A percentile compares a stretch with the other conserved stretches of the same genome.
These are phyloP conservation scores for Paedocypris micromegethes DNA, from an alignment of 2,797 vertebrate genomes.

Conservation along the genomic window DNA sequence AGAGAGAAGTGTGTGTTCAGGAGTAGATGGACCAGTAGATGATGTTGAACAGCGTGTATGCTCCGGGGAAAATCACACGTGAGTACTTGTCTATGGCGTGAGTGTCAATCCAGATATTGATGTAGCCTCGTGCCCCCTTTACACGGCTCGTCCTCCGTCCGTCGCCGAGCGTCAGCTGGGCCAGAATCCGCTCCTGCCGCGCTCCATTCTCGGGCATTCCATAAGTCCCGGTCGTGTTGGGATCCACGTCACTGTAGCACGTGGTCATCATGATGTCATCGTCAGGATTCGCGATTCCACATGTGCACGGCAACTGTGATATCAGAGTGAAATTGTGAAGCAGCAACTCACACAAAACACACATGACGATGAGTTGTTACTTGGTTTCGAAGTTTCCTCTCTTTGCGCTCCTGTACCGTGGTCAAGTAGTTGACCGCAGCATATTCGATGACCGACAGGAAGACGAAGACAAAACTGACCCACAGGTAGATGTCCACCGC, in stretches of 20 bases:
- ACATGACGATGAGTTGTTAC: constrained; percentile 55
- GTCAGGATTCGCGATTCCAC: constrained; percentile 82
- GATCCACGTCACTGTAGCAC: constrained; percentile 81
- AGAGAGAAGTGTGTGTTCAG: no score
- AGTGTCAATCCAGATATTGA: constrained; percentile 88
- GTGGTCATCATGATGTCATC: constrained; percentile 84
- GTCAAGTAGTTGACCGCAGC: constrained; percentile 84
- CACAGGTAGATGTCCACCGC: constrained; percentile 80
- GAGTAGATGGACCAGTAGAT: constrained; percentile 95
- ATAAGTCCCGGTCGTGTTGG: constrained; percentile 82
- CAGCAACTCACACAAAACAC: no score
- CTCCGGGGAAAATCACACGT: constrained; percentile 87
- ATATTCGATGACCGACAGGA: constrained; percentile 77
- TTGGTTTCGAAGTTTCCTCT: constrained; percentile 77
- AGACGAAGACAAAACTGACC: constrained; percentile 81
- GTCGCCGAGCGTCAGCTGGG: constrained; percentile 79
- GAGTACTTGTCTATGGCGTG: constrained; percentile 97
- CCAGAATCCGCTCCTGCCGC: constrained; percentile 81
- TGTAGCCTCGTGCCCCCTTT: constrained; percentile 72
- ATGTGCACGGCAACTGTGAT: constrained; percentile 79
- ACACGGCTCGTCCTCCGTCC: constrained; percentile 74
- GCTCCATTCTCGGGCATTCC: constrained; percentile 80
- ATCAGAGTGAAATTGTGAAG: not conserved
- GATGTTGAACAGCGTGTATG: constrained; percentile 94
- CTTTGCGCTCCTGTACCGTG: constrained; percentile 83